These are phyloP conservation scores for Clamator glandarius DNA, from an alignment of 2,797 vertebrate genomes.

Conservation along the genomic window DNA sequence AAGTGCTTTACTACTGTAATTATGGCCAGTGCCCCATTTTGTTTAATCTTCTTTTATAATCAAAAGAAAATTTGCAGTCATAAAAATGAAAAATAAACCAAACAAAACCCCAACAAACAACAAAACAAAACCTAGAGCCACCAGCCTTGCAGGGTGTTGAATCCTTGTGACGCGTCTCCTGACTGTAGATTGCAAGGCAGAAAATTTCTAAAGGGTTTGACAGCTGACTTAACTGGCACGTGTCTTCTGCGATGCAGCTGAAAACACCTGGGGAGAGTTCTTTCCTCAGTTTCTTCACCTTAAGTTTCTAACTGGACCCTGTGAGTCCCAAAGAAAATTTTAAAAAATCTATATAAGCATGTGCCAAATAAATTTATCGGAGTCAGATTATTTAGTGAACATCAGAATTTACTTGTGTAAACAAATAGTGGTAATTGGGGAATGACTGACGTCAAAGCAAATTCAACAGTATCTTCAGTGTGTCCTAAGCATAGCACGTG, in stretches of 20 bases:
- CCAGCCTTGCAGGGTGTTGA: not conserved
- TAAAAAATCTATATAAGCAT: not conserved
- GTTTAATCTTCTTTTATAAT: slow-evolving; percentile 11
- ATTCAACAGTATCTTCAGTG: not conserved
- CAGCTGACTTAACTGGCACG: not conserved
- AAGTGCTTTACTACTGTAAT: not conserved
- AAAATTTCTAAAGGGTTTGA: not conserved
- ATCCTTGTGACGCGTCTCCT: not conserved
- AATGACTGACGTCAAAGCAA: not conserved
- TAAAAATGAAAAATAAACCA: not conserved
- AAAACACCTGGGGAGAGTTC: not conserved
- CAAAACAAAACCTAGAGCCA: not conserved
- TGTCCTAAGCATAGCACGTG: not conserved
- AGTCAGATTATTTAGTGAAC: not conserved
- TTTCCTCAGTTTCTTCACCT: not conserved
- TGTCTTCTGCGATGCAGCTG: not conserved
- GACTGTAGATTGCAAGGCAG: not conserved
- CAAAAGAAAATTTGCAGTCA: not conserved
- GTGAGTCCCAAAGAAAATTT: not conserved
- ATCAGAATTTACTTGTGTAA: not conserved
- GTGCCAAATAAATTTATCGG: not conserved
- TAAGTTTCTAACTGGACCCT: not conserved
- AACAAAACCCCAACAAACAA: not conserved
- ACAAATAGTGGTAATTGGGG: not conserved
- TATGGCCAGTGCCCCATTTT: not conserved